Base-by-base conservation (phyloP, 2,113 vertebrate genomes). In the Epinephelus cyanopodus region DNA sequence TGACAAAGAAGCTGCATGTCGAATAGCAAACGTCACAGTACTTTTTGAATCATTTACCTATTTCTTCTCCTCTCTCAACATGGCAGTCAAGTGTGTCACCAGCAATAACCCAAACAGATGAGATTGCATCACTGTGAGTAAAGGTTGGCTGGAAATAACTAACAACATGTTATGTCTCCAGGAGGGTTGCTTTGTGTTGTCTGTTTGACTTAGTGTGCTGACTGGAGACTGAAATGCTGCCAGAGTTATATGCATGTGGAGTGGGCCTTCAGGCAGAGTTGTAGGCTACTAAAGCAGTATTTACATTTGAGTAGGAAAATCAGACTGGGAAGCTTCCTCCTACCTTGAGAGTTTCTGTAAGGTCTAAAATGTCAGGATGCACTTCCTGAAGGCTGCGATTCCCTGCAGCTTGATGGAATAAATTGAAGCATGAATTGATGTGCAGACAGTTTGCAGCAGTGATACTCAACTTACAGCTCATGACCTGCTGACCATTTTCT, bases 41-140 rank as follows among this genome's bases (percentile, higher is more conserved):
- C 25, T 77, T 86, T 39, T 66, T 84, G 12, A 88, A 72, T 87
- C 6, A 84, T 90, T 90, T 27, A 45, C 42, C 19, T 45, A 1
- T 65, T 57, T 60, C 10, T 33, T 63, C 70, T 52, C n/a, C 8
- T 54, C 11, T 65, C 57, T 27, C 27, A 23, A 18, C 25, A 29
- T 39, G 56, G 56, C 70, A 77, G 69, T 60, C 25, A 63, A 48
- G 12, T 57, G n/a, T 82, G 18, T 74, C 61, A 77, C 33, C 47
- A 42, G 47, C 25, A 37, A 33, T 33, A 60, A 74, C 53, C 37
- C 27, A 79, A 82, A 54, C 58, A 48, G 15, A 64, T 56, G 10
- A 25, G n/a, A 66, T 0, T 14, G 27, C 56, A 27, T 25, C 33
- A 37, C 19, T 39, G 48, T 37, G 7, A 69, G n/a, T 47, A 54